phyloP scores from a whole-genome alignment of 2,797 vertebrate genomes.

The Siniperca obscura region DNA sequence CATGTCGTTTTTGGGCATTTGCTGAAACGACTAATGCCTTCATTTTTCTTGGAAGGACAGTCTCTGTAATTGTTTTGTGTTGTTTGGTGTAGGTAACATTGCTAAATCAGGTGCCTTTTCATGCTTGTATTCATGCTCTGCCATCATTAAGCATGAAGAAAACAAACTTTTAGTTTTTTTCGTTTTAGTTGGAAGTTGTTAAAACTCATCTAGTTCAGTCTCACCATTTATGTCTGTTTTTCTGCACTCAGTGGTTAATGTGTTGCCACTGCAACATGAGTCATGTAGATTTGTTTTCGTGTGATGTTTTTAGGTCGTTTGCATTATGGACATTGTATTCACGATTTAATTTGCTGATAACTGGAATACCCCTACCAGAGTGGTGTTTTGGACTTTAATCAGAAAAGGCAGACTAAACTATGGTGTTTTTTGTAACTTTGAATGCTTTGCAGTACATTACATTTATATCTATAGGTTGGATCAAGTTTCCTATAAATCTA shows the following conservation, averaged over 20 bases:
- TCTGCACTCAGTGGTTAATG: neutral
- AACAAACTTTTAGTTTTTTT: too few species aligned
- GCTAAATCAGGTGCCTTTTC: conserved; percentile 8
- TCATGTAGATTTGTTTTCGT: neutral
- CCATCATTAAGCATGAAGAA: neutral
- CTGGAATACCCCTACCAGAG: neutral
- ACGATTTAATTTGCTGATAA: conserved; percentile 1
- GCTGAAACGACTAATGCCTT: neutral
- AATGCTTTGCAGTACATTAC: neutral
- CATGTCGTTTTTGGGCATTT: neutral
- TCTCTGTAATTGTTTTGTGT: conserved; percentile 13
- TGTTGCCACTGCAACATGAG: conserved; percentile 9
- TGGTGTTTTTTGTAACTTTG: neutral
- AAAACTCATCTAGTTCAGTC: neutral
- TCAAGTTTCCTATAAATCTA: neutral
- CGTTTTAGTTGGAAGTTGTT: conserved; percentile 11
- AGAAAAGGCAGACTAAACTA: neutral
- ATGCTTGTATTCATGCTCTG: conserved; percentile 14
- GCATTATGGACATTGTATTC: neutral
- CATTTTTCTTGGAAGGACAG: conserved; percentile 5
- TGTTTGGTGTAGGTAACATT: conserved; percentile 6
- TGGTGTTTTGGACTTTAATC: neutral
- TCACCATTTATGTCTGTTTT: conserved; percentile 12
- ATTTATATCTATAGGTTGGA: neutral
- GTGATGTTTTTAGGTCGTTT: neutral